Base-by-base conservation (phyloP, 2,113 vertebrate genomes). In the Equus quagga region DNA sequence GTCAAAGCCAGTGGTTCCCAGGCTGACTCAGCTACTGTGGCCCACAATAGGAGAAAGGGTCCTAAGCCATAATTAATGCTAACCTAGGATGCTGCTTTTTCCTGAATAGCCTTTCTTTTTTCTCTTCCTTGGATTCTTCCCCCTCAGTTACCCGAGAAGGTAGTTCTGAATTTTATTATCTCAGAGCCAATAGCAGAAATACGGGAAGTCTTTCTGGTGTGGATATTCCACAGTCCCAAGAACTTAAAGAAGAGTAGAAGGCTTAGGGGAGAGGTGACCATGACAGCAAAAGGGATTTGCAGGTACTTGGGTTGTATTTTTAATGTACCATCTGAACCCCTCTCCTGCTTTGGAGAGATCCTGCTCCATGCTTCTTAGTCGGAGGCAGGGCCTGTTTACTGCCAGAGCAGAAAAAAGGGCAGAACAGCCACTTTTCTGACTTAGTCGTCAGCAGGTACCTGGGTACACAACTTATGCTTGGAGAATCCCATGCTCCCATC, bases 11-110 rank as follows among this genome's bases (percentile, higher is more conserved):
- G 1, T 3, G 11, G n/a, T 41, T 7, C 15, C 10, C 14, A 58
- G 33, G n/a, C 1, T 26, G 46, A 4, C 7, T 62, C 4, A 3
- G 21, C 2, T 2, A 1, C 49, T 75, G 6, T 6, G 4, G 64
- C 3, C 49, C 13, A 3, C 1, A 2, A 51, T 64, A 65, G 8
- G 4, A 78, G 64, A 73, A 46, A 24, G 41, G 8, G 19, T 21
- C 36, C 18, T 49, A 4, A 3, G 7, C 9, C 41, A 87, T n/a
- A 14, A 9, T 26, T 17, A 31, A 8, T 4, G 36, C 31, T 49
- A 6, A 41, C 49, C n/a, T 26, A 7, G 2, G 7, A 5, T 23
- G 31, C 2, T 24, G 2, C 58, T 33, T 58, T 36, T 8, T 15
- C 64, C 49, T 11, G 4, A 8, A 12, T 8, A 13, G 19, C 31